These are phyloP conservation scores for Agonum fuliginosum DNA, from an alignment of 2,888 invertebrate genomes.

Conservation along the genomic window DNA sequence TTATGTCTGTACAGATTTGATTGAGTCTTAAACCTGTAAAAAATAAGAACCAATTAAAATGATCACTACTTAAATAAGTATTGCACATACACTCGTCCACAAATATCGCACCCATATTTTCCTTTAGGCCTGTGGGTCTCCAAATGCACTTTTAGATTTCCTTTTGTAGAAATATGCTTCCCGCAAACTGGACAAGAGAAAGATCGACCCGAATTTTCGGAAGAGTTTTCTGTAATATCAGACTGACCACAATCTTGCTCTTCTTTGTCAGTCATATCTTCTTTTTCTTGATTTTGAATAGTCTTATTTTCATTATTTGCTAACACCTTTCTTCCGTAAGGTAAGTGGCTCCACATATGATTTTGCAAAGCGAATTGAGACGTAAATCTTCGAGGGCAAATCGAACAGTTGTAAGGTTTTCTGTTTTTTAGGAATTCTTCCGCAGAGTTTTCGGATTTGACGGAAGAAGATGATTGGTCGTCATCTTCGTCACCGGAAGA, in stretches of 20 bases:
- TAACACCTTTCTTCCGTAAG: slow-evolving; percentile 68
- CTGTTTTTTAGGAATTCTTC: slow-evolving; percentile 57
- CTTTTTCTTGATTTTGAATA: background rate
- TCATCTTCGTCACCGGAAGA: slow-evolving; percentile 69
- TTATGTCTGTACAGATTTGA: slow-evolving; percentile 80
- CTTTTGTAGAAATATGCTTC: slow-evolving; percentile 78
- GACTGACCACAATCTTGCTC: slow-evolving; percentile 67
- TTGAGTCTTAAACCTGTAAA: slow-evolving; percentile 79
- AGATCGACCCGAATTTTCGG: slow-evolving; percentile 45
- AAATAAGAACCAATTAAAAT: slow-evolving; percentile 53
- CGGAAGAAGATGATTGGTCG: slow-evolving; percentile 52
- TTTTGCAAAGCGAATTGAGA: slow-evolving; percentile 78
- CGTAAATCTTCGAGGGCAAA: slow-evolving; percentile 76
- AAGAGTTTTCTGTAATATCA: slow-evolving; percentile 67
- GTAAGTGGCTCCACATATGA: slow-evolving; percentile 78
- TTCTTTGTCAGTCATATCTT: background rate
- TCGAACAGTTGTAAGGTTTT: slow-evolving; percentile 76
- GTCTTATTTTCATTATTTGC: slow-evolving; percentile 62
- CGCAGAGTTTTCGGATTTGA: slow-evolving; percentile 44
- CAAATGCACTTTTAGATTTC: slow-evolving; percentile 79
- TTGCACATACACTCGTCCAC: slow-evolving; percentile 79
- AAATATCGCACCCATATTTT: slow-evolving; percentile 79
- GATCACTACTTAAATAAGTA: too few relatives aligned
- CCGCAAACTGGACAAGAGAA: slow-evolving; percentile 78
- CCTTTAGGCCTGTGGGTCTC: slow-evolving; percentile 79